Evolutionary conservation across 2,888 invertebrate species (phyloP).

Genomic region (Tillus elongatus): DNA sequence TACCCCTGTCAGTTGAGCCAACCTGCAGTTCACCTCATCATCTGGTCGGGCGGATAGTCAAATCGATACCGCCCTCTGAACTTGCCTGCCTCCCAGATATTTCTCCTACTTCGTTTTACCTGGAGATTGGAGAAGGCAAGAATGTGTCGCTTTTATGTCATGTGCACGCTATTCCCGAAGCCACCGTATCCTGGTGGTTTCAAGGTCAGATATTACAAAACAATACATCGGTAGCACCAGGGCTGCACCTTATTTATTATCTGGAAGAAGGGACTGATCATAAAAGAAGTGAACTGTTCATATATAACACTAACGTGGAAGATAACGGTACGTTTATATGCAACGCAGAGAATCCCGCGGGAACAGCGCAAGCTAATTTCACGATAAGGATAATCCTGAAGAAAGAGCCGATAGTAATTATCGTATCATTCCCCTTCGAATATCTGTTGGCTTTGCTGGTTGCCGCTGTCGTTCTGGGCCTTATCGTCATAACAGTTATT

Average conservation of each 20-base stretch:
- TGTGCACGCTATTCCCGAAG: slow-evolving; percentile 73
- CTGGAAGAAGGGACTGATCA: slow-evolving; percentile 53
- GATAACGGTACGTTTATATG: slow-evolving; percentile 83
- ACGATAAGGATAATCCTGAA: slow-evolving; percentile 68
- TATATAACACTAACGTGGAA: slow-evolving; percentile 65
- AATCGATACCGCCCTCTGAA: slow-evolving; percentile 55
- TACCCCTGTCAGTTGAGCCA: slow-evolving; percentile 71
- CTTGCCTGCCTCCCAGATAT: slow-evolving; percentile 77
- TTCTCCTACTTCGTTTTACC: slow-evolving; percentile 61
- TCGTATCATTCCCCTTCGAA: slow-evolving; percentile 54
- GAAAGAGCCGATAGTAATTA: slow-evolving; percentile 60
- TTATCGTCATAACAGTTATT: slow-evolving; percentile 56
- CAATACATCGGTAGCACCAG: slow-evolving; percentile 59
- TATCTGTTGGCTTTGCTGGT: slow-evolving; percentile 60
- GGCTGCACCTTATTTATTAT: slow-evolving; percentile 59
- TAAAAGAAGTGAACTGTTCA: slow-evolving; percentile 68
- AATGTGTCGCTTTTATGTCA: slow-evolving; percentile 74
- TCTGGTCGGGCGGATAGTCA: slow-evolving; percentile 58
- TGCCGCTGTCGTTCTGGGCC: slow-evolving; percentile 52
- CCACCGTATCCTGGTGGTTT: slow-evolving; percentile 74
- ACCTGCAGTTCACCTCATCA: slow-evolving; percentile 64
- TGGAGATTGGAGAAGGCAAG: slow-evolving; percentile 71
- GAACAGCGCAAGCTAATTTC: slow-evolving; percentile 68
- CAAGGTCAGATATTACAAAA: slow-evolving; percentile 73
- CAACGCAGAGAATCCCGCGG: slow-evolving; percentile 75